Percentiles rank a stretch among this genome's conserved stretches.
phyloP scores from a whole-genome alignment of 53 echinoderm and acorn worm species.

The Stichopus horrens region DNA sequence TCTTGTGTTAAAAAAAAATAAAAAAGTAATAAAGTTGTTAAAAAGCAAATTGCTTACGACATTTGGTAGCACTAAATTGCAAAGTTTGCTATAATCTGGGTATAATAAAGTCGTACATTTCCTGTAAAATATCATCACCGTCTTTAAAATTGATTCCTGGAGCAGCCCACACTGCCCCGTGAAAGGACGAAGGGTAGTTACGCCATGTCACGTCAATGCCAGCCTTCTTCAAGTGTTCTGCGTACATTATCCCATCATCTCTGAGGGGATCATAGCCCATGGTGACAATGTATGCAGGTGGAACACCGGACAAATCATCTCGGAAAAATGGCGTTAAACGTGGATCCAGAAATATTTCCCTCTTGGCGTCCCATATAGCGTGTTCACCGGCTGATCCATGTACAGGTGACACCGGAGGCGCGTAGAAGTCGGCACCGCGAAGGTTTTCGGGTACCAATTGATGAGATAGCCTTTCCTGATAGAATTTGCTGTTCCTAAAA shows the following conservation, averaged over 20 bases:
- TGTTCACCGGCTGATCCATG: background rate
- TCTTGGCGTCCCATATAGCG: background rate
- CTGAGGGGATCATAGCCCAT: constrained; percentile 37
- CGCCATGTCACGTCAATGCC: constrained; percentile 51
- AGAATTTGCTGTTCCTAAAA: constrained; percentile 6
- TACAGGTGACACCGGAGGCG: background rate
- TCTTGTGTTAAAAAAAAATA: background rate
- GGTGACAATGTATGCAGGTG: constrained; percentile 43
- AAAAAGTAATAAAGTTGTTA: background rate
- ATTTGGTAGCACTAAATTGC: too few relatives aligned
- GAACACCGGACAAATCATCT: constrained; percentile 36
- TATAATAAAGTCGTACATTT: background rate
- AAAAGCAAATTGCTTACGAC: background rate
- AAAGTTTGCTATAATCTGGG: background rate
- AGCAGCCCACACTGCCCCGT: constrained; percentile 13
- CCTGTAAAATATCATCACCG: background rate
- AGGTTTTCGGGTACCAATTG: background rate
- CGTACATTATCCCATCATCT: constrained; percentile 56
- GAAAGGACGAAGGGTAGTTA: constrained; percentile 33
- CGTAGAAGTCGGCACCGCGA: background rate
- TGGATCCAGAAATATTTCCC: constrained; percentile 30
- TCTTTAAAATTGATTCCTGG: constrained; percentile 14
- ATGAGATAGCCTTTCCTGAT: constrained; percentile 3
- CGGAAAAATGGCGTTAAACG: constrained; percentile 14
- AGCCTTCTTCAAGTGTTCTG: constrained; percentile 35